These are phyloP conservation scores for Papilio elwesi DNA, from an alignment of 2,888 invertebrate species.

Conservation along the genomic window DNA sequence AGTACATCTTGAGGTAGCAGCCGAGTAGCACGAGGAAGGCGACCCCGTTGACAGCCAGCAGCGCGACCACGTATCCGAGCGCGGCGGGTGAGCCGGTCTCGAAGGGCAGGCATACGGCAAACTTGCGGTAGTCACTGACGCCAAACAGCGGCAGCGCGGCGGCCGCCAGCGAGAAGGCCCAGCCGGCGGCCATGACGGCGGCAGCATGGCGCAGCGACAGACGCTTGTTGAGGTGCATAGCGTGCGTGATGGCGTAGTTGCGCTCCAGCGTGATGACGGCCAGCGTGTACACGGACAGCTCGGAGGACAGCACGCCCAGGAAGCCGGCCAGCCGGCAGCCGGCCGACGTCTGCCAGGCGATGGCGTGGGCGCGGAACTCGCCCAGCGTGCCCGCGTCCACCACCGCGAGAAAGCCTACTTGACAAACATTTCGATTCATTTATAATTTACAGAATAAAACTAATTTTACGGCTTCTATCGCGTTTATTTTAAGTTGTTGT, in stretches of 20 bases:
- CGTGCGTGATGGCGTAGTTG: constrained; percentile 98
- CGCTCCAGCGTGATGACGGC: constrained; percentile 98
- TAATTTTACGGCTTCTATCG: no score
- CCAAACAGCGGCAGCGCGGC: constrained; percentile 95
- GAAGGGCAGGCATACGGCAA: constrained; percentile 98
- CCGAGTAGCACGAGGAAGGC: constrained; percentile 98
- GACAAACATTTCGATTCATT: no score
- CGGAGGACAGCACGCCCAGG: constrained; percentile 96
- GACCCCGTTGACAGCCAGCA: constrained; percentile 96
- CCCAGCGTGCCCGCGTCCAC: constrained; percentile 98
- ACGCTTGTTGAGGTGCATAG: constrained; percentile 97
- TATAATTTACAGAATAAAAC: no score
- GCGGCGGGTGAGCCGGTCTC: constrained; percentile 92
- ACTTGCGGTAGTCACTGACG: constrained; percentile 97
- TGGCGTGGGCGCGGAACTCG: constrained; percentile 97
- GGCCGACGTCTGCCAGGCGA: constrained; percentile 98
- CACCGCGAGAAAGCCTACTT: constrained; percentile 94
- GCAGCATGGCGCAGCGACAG: constrained; percentile 96
- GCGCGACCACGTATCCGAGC: constrained; percentile 93
- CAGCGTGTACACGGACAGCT: constrained; percentile 97
- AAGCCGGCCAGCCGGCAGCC: constrained; percentile 98
- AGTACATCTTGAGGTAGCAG: constrained; percentile 98
- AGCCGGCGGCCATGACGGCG: constrained; percentile 96
- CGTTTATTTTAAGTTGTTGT: no score
- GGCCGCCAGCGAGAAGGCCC: constrained; percentile 94